A percentile compares a stretch with the other conserved stretches of the same genome.
Conservation (phyloP, 2,113 vertebrate species). For the Hippocampus comes region DNA sequence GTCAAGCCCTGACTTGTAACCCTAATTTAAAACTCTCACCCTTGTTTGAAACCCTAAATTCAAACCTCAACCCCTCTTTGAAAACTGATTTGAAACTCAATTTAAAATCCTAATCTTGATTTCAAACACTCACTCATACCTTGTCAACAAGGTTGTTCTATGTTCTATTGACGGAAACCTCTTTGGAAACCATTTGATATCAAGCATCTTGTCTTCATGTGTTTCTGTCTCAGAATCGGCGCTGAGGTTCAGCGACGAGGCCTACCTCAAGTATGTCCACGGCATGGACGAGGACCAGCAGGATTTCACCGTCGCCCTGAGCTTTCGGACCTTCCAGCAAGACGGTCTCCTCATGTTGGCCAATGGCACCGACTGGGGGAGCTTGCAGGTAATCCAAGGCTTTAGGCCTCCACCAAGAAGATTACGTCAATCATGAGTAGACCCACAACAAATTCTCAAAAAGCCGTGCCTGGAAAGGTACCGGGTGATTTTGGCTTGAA, state of each 20-base stretch:
- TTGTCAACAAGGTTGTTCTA: no score
- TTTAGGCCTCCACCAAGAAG: not conserved
- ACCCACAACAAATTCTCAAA: not conserved
- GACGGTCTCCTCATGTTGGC: constrained; percentile 70
- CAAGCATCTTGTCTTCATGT: not conserved
- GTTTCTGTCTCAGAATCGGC: constrained; percentile 78
- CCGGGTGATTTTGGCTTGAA: not conserved
- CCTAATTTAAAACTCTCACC: no score
- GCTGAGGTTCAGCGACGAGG: constrained; percentile 77
- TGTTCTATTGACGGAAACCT: no score
- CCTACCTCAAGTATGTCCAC: constrained; percentile 79
- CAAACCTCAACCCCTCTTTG: no score
- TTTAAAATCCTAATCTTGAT: no score
- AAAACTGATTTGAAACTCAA: no score
- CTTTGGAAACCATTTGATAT: not conserved
- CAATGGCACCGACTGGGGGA: constrained; percentile 70
- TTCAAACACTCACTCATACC: no score
- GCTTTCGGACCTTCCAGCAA: constrained; percentile 80
- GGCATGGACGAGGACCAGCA: constrained; percentile 63
- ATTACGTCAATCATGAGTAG: not conserved
- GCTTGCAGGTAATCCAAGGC: constrained; percentile 77
- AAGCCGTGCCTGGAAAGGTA: not conserved
- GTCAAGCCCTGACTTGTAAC: no score
- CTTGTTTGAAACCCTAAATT: no score
- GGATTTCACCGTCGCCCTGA: constrained; percentile 75